Evolutionary conservation across 2,797 vertebrate genomes (phyloP), one percentile per base, ranked within the genome.

Genomic region (Eospalax fontanierii): DNA sequence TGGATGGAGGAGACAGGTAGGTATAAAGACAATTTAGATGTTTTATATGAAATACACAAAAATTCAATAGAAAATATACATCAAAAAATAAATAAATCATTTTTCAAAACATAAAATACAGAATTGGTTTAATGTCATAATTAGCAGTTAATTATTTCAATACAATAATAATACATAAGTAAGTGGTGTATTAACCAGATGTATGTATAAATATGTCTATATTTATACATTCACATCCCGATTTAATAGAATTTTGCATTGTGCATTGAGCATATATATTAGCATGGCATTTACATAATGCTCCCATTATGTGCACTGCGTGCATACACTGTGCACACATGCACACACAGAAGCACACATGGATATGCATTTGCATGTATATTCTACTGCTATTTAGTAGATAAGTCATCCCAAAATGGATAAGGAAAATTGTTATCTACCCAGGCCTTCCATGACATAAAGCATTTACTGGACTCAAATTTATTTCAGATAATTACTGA

Each of bases 341-440:
- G 35, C 12, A 70, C 24, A 80, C 5, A 75, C 21, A 92, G 2
- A 50, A 15, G 68, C 40, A 73, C 9, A 88, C 28, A 46, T 33
- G 4, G n/a, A 6, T 84, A 2, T 66, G 4, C 65, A 24, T 75
- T n/a, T 76, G 12, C n/a, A 43, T 63, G 14, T 81, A 6, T 14
- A 22, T 90, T 24, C 10, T n/a, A 7, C 35, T 89, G 40, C 76
- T 93, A 90, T 71, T 96, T 96, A 82, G 74, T 73, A 6, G 50
- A 71, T 16, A 94, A 57, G 4, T 71, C 84, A 87, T 79, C 46
- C 54, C 70, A 68, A 57, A 94, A 57, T 61, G 43, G 10, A 81
- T 73, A 76, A 93, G 50, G n/a, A 85, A 91, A 89, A 78, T 80
- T 66, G 78, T 82, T 95, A 94, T 61, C 59, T 85, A 28, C 93